Evolutionary conservation across 2,797 vertebrate species (phyloP).

Genomic region (Xiphophorus birchmanni): DNA sequence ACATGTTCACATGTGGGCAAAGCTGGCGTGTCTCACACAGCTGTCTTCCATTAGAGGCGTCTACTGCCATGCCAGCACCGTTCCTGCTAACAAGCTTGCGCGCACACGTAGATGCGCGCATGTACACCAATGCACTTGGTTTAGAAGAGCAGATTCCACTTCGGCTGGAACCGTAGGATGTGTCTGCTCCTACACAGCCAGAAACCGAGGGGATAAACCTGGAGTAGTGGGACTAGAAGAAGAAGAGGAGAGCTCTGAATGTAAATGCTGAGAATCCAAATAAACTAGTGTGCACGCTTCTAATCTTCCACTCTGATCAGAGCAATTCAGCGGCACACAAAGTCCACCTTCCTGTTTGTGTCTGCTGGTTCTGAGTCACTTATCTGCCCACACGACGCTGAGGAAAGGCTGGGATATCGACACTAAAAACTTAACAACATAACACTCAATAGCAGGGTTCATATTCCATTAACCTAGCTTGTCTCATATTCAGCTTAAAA

Average conservation of each 20-base stretch:
- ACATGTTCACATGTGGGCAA: slow-evolving; percentile 69
- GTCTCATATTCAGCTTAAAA: neutral
- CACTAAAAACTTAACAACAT: neutral
- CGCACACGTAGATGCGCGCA: slow-evolving; percentile 3
- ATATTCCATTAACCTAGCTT: neutral
- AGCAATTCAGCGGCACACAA: slow-evolving; percentile 48
- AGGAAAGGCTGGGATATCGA: slow-evolving; percentile 22
- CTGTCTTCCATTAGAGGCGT: slow-evolving; percentile 78
- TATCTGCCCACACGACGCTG: slow-evolving; percentile 44
- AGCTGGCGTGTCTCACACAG: slow-evolving; percentile 72
- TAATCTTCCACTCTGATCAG: slow-evolving; percentile 50
- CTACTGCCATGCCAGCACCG: slow-evolving; percentile 66
- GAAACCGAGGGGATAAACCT: neutral
- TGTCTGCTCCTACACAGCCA: neutral
- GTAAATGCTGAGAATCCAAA: slow-evolving; percentile 53
- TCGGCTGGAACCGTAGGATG: neutral
- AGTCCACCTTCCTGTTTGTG: slow-evolving; percentile 53
- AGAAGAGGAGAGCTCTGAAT: slow-evolving; percentile 33
- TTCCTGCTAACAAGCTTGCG: slow-evolving; percentile 32
- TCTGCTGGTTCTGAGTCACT: slow-evolving; percentile 45
- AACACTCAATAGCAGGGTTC: neutral
- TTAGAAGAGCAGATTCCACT: slow-evolving; percentile 40
- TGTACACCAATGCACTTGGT: slow-evolving; percentile 17
- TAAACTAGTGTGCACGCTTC: slow-evolving; percentile 26
- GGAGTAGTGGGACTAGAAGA: slow-evolving; percentile 8